Conservation (phyloP, 2,113 vertebrate genomes). For the Epinephelus moara region DNA sequence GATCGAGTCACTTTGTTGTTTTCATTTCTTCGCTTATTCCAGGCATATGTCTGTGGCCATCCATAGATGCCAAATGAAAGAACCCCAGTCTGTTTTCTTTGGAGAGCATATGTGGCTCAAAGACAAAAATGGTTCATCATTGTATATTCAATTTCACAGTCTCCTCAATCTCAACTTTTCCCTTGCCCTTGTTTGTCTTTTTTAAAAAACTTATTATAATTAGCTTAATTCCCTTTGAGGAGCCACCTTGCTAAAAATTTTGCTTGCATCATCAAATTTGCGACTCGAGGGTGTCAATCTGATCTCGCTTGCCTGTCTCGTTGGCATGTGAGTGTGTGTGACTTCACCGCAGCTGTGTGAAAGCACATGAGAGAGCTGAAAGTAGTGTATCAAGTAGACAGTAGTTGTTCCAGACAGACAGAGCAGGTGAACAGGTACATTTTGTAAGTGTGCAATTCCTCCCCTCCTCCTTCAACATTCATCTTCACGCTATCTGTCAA, state of each 20-base stretch:
- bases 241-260: background rate
- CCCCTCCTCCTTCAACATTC: background rate
- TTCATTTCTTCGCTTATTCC: slow-evolving; percentile 26
- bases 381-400: background rate
- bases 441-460: slow-evolving; percentile 1
- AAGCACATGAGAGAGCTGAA: slow-evolving; percentile 4
- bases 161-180: background rate
- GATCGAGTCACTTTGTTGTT: slow-evolving; percentile 37
- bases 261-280: slow-evolving; percentile 5
- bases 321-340: background rate
- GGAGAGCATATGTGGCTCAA: slow-evolving; percentile 12
- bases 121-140: background rate
- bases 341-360: slow-evolving; percentile 18
- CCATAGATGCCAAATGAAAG: slow-evolving; percentile 30
- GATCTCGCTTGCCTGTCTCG: slow-evolving; percentile 16
- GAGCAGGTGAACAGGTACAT: slow-evolving; percentile 15
- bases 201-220: background rate
- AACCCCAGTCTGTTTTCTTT: slow-evolving; percentile 12
- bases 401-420: slow-evolving; percentile 5
- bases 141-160: background rate
- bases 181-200: background rate
- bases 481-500: slow-evolving; percentile 13
- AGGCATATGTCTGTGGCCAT: slow-evolving; percentile 19
- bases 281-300: background rate
- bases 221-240: slow-evolving; percentile 1